phyloP scores from a whole-genome alignment of 2,888 invertebrate species.

The Heliconius hortense region DNA sequence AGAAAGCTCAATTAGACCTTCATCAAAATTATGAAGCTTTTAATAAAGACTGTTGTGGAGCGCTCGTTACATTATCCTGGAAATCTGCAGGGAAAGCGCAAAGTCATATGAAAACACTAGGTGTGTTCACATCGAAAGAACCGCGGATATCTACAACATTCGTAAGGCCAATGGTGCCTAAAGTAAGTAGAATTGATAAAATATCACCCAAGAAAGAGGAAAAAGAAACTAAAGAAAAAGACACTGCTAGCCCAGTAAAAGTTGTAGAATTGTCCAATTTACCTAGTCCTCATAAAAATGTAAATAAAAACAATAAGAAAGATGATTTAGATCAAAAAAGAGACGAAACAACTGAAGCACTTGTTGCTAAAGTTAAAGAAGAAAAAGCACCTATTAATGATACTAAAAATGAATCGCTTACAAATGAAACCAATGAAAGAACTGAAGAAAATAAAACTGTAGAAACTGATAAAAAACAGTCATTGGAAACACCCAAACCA shows the following conservation, averaged over 20 bases:
- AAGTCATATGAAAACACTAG: slow-evolving; percentile 64
- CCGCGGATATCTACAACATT: slow-evolving; percentile 58
- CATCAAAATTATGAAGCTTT: slow-evolving; percentile 56
- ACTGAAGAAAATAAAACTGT: slow-evolving; percentile 2
- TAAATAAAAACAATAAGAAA: not conserved
- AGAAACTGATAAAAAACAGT: slow-evolving; percentile 28
- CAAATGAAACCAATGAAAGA: slow-evolving; percentile 5
- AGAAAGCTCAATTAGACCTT: slow-evolving; percentile 56
- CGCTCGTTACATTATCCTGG: slow-evolving; percentile 63
- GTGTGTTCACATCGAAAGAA: slow-evolving; percentile 52
- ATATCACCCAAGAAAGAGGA: slow-evolving; percentile 67
- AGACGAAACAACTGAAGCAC: not conserved
- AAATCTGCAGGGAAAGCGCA: slow-evolving; percentile 61
- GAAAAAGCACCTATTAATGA: not conserved
- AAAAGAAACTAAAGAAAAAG: slow-evolving; percentile 45
- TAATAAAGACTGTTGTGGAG: slow-evolving; percentile 70
- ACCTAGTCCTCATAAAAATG: slow-evolving; percentile 27
- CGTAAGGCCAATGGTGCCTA: slow-evolving; percentile 69
- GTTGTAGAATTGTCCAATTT: slow-evolving; percentile 44
- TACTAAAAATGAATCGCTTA: slow-evolving; percentile 4
- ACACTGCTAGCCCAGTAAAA: slow-evolving; percentile 88
- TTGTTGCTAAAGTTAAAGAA: not conserved
- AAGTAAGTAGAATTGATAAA: slow-evolving; percentile 61
- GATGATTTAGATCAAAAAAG: slow-evolving; percentile 9
- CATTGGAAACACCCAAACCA: slow-evolving; percentile 22